These are phyloP conservation scores for Popillia japonica DNA, from an alignment of 1,140 invertebrate genomes.

Conservation along the genomic window DNA sequence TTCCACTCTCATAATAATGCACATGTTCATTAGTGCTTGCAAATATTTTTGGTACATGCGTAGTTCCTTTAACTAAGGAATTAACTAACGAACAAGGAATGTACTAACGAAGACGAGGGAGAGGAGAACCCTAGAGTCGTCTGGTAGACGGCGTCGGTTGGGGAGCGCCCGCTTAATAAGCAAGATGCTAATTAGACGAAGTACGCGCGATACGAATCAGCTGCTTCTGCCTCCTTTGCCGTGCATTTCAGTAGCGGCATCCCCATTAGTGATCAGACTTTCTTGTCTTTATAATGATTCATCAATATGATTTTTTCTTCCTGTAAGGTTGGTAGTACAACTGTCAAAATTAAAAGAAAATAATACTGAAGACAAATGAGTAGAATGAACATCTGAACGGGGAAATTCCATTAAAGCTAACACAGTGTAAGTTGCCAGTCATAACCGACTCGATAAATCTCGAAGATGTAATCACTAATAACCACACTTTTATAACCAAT, in stretches of 20 bases:
- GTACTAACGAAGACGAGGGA: slow-evolving; percentile 46
- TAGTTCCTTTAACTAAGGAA: slow-evolving; percentile 48
- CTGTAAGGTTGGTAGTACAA: no score
- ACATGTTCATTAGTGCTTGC: slow-evolving; percentile 47
- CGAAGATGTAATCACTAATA: slow-evolving; percentile 8
- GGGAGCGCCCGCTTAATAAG: slow-evolving; percentile 37
- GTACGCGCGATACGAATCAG: slow-evolving; percentile 37
- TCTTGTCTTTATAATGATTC: no score
- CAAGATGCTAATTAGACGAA: slow-evolving; percentile 39
- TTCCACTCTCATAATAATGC: slow-evolving; percentile 43
- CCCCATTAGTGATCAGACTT: background rate
- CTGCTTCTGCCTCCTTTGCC: background rate
- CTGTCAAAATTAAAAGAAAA: no score
- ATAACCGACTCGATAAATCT: background rate
- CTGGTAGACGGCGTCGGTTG: slow-evolving; percentile 13
- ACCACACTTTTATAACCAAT: slow-evolving; percentile 26
- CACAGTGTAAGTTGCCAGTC: no score
- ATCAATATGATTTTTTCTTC: no score
- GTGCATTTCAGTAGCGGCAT: background rate
- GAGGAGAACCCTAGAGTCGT: slow-evolving; percentile 41
- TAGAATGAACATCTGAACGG: slow-evolving; percentile 3
- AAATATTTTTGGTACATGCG: slow-evolving; percentile 48
- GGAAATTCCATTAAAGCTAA: no score
- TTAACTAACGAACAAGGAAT: slow-evolving; percentile 48
- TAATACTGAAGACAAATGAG: no score